phyloP scores from a whole-genome alignment of 2,113 vertebrate genomes.

The Anthoscopus minutus region DNA sequence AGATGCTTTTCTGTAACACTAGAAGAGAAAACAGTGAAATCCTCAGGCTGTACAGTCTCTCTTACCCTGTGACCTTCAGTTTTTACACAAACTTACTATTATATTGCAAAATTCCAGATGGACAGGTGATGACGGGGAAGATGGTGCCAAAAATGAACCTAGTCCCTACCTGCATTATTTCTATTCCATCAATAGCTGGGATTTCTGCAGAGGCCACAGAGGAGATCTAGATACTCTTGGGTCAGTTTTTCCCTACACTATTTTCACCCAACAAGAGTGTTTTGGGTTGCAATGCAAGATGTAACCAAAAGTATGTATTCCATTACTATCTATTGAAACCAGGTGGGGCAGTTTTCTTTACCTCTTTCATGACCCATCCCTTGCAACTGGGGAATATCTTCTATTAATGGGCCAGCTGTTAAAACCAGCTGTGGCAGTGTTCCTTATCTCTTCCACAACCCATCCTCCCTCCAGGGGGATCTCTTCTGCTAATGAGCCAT shows the following conservation, averaged over 20 bases:
- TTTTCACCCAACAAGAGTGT: neutral
- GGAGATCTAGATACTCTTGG: neutral
- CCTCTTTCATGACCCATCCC: too few relatives aligned
- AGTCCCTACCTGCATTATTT: neutral
- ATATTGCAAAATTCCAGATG: neutral
- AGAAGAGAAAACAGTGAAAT: neutral
- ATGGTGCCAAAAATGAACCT: neutral
- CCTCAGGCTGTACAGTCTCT: neutral
- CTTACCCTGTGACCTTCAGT: rapidly evolving
- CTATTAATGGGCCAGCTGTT: too few relatives aligned
- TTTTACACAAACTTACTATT: neutral
- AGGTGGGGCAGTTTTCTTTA: too few relatives aligned
- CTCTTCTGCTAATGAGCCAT: too few relatives aligned
- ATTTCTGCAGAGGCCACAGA: neutral
- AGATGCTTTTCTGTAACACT: neutral
- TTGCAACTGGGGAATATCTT: too few relatives aligned
- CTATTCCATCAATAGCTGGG: neutral
- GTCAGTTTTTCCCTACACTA: neutral
- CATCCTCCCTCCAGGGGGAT: too few relatives aligned
- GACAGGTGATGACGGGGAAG: neutral
- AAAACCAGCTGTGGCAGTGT: too few relatives aligned
- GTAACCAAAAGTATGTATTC: too few relatives aligned
- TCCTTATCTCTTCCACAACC: too few relatives aligned
- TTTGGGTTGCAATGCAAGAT: too few relatives aligned
- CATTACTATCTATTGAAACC: too few relatives aligned